These are phyloP conservation scores for Ceyx melanurus DNA, from an alignment of 2,113 vertebrate genomes.

Conservation along the genomic window DNA sequence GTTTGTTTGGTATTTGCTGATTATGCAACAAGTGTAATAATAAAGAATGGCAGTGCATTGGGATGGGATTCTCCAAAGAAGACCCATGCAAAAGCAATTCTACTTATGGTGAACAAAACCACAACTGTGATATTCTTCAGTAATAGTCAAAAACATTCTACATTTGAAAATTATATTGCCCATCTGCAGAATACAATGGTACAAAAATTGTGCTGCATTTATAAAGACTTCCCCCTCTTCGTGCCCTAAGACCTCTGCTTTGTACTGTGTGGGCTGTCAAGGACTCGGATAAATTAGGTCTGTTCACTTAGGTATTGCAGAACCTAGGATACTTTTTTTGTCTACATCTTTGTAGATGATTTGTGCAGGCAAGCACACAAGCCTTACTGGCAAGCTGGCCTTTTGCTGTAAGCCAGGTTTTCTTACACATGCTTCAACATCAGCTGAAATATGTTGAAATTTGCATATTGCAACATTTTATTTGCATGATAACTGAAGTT, in stretches of 20 bases:
- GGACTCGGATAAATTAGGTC: slow-evolving; percentile 30
- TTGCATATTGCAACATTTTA: background rate
- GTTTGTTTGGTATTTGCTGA: background rate
- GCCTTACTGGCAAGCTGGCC: background rate
- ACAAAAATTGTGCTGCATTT: background rate
- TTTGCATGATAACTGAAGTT: background rate
- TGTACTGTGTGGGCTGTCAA: background rate
- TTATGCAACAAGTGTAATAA: slow-evolving; percentile 16
- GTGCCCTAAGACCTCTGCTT: slow-evolving; percentile 30
- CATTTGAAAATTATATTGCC: background rate
- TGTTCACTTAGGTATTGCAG: slow-evolving; percentile 39
- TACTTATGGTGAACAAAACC: background rate
- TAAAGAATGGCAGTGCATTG: fast-evolving
- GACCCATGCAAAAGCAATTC: background rate
- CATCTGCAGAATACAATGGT: background rate
- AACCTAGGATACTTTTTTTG: background rate
- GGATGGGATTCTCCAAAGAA: background rate
- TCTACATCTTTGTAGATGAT: background rate
- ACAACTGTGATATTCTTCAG: background rate
- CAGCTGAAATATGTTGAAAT: slow-evolving; percentile 36
- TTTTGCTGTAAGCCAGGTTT: slow-evolving; percentile 17
- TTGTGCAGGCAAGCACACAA: background rate
- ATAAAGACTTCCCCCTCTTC: background rate
- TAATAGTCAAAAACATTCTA: background rate
- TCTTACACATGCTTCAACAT: slow-evolving; percentile 21